Base-by-base conservation (phyloP, 2,888 invertebrate genomes). In the Onchidella celtica region DNA sequence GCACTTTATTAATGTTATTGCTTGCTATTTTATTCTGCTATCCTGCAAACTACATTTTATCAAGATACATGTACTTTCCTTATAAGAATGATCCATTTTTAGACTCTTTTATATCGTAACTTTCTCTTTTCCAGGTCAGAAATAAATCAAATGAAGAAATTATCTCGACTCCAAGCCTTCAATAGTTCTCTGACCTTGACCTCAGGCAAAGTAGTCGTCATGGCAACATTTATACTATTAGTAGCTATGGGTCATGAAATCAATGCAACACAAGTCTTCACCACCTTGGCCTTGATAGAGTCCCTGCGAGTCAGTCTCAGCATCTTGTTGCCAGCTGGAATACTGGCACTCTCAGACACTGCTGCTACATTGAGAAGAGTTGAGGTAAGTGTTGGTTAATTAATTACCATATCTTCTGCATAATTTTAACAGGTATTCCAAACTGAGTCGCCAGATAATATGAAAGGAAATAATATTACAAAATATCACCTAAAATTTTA, bases 171-270 rank as follows among this genome's bases (percentile, higher is more conserved):
- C 47, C 85, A 87, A 40, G 85, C 86, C 65, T 79, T 88, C 55
- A 88, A 88, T 84, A 82, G 86, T 36, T 87, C 89, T 57, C 29
- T 88, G 82, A 87, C 86, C 24, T 79, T 88, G 78, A 84, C 86
- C 1, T 87, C 88, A 2, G 88, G 89, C 29, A 89, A 89, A 82
- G 78, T 88, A 32, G 85, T 89, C 27, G 80, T 88, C 83, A 87
- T 89, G 68, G 86, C 82, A 29, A 88, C 88, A 32, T 87, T 89
- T 78, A 74, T 85, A 65, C 65, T 87, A 40, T 81, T 82, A 69
- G 75, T 87, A 29, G 79, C 87, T n/a, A 68, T 81, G 27, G 87
- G 87, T 17, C 63, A 82, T 59, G 63, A 27, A 21, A 72, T 85
- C 24, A 75, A 81, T 14, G 83, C 87, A 0, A 81, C 80, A 57